Evolutionary conservation across 2,888 invertebrate genomes (phyloP).

Genomic region (Eretmocerus hayati): DNA sequence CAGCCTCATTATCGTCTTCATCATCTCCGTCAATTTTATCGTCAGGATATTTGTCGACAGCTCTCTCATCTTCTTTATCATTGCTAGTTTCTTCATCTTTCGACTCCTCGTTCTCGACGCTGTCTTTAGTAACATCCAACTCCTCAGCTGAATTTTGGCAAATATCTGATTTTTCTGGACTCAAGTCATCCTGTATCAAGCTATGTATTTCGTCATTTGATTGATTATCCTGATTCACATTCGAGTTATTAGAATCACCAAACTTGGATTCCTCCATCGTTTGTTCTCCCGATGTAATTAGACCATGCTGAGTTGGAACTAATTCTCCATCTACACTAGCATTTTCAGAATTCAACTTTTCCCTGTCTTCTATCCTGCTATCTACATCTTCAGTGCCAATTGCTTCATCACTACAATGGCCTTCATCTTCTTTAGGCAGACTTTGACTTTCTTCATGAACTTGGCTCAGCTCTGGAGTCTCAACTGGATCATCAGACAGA

Average conservation of each 20-base stretch:
- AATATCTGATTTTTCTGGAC: no score
- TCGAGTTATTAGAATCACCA: not conserved
- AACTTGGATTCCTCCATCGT: not conserved
- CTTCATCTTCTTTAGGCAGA: not conserved
- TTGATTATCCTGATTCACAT: no score
- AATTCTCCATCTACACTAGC: not conserved
- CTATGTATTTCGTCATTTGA: no score
- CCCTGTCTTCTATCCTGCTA: not conserved
- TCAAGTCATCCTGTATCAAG: no score
- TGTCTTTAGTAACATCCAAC: not conserved
- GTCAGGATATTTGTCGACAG: not conserved
- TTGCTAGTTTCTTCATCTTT: conserved; percentile 1
- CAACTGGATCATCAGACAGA: conserved; percentile 13
- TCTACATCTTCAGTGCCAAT: not conserved
- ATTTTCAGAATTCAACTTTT: not conserved
- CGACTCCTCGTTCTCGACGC: not conserved
- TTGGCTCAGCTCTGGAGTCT: not conserved
- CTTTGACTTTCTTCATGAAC: conserved; percentile 2
- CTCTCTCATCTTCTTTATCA: conserved; percentile 2
- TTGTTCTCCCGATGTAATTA: not conserved
- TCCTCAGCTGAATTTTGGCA: not conserved
- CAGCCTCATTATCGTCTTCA: not conserved
- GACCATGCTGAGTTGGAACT: not conserved
- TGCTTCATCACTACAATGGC: not conserved
- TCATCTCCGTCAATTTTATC: not conserved